phyloP scores from a whole-genome alignment of 2,888 invertebrate species.

The Syrphus vitripennis region DNA sequence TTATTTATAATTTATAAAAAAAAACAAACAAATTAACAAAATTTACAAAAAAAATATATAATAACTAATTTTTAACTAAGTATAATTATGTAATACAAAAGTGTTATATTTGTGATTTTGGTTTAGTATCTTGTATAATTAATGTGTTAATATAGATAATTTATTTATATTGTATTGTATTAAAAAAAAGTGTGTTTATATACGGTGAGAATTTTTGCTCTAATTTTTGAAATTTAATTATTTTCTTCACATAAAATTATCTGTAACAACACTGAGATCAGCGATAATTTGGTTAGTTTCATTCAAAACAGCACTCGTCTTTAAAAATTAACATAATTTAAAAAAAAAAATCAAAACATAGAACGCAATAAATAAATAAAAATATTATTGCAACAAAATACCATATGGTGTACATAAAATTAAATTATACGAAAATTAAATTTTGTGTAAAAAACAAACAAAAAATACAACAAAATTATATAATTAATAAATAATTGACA shows the following conservation, averaged over 20 bases:
- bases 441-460: conserved; percentile 73
- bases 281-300: conserved; percentile 80
- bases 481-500: conserved; percentile 37
- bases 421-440: conserved; percentile 73
- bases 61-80: background rate
- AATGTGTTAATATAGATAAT: conserved; percentile 20
- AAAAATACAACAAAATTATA: conserved; percentile 39
- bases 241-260: conserved; percentile 80
- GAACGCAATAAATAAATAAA: conserved; percentile 32
- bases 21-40: background rate
- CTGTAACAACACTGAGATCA: conserved; percentile 80
- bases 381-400: conserved; percentile 68
- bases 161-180: too few relatives aligned
- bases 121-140: conserved; percentile 24
- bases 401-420: conserved; percentile 73
- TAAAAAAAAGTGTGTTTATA: conserved; percentile 19
- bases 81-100: background rate
- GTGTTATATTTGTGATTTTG: conserved; percentile 40
- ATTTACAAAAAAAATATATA: background rate
- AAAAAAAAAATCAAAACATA: conserved; percentile 34
- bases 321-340: conserved; percentile 24
- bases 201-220: conserved; percentile 41
- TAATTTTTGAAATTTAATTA: background rate
- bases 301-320: conserved; percentile 75
- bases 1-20: background rate